Evolutionary conservation across 2,113 vertebrate genomes (phyloP).

Genomic region (Onychorhynchus coronatus): DNA sequence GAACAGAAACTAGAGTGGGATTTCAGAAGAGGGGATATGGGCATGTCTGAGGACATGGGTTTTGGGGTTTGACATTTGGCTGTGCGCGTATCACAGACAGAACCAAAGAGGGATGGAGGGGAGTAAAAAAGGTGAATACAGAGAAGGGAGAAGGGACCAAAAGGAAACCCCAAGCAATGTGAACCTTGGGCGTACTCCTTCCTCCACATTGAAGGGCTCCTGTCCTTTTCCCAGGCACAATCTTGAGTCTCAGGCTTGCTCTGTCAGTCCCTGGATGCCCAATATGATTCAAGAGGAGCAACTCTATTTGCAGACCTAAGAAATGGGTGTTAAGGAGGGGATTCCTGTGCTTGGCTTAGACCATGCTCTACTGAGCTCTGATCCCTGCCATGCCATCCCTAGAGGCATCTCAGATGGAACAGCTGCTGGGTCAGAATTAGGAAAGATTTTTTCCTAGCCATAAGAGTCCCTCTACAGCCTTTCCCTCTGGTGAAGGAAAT

Average conservation of each 20-base stretch:
- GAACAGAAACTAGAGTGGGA: not conserved
- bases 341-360: not conserved
- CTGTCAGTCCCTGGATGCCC: not conserved
- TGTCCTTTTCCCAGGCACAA: rapidly evolving
- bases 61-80: not conserved
- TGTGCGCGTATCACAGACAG: not conserved
- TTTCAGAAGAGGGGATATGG: not conserved
- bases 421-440: conserved; percentile 61
- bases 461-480: not conserved
- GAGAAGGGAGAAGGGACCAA: not conserved
- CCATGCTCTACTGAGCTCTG: conserved; percentile 13
- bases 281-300: not conserved
- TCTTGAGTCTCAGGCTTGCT: not conserved
- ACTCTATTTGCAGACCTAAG: not conserved
- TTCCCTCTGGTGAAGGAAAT: not conserved
- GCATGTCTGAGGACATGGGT: not conserved
- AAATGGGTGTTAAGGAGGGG: not conserved
- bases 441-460: conserved; percentile 46
- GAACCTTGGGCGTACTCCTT: not conserved
- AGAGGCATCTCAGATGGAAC: conserved; percentile 43
- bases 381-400: conserved; percentile 37
- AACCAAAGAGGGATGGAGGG: not conserved
- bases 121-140: not conserved
- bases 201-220: not conserved
- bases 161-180: not conserved